Conservation (phyloP, 2,797 vertebrate species). For the Jordanella pulchra region DNA sequence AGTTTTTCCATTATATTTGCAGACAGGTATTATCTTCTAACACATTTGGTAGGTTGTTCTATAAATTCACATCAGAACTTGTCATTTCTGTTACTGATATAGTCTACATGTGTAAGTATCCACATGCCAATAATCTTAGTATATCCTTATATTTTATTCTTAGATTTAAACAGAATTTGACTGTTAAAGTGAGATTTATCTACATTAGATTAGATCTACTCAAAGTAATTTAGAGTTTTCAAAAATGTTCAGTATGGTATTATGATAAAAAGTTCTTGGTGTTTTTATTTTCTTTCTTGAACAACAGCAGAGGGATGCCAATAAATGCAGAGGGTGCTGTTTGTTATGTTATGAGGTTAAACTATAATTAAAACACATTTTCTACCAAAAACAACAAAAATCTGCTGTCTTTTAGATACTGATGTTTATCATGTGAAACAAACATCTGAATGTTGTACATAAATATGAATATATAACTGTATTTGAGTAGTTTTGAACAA, state of each 20-base stretch:
- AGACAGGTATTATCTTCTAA: not conserved
- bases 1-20: not conserved
- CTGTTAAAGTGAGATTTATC: too few species aligned
- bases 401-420: not conserved
- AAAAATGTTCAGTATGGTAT: not conserved
- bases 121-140: not conserved
- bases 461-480: not conserved
- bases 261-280: not conserved
- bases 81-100: too few species aligned
- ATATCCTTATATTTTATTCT: not conserved
- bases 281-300: not conserved
- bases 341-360: not conserved
- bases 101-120: too few species aligned
- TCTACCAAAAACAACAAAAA: not conserved
- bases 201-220: too few species aligned
- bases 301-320: not conserved
- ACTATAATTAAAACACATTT: not conserved
- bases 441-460: not conserved
- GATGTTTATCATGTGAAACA: not conserved
- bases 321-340: not conserved
- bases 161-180: not conserved
- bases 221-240: not conserved
- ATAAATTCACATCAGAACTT: too few species aligned
- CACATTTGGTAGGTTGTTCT: not conserved
- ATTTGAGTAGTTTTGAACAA: not conserved